Percentiles rank a stretch among this genome's conserved stretches.
phyloP scores from a whole-genome alignment of 2,113 vertebrate species.

The Monopterus albus region DNA sequence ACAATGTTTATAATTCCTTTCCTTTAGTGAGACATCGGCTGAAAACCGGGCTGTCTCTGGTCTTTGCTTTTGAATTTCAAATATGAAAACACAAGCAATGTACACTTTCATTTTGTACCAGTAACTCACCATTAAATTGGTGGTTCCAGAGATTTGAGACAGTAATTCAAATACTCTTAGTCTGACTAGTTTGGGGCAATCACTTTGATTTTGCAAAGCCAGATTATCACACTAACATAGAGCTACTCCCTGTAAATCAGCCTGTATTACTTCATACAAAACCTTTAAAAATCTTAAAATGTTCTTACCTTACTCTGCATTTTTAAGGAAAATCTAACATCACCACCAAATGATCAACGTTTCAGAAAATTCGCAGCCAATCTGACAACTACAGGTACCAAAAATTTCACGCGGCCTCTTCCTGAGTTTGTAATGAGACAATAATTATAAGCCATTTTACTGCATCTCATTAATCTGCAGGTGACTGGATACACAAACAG shows the following conservation, averaged over 20 bases:
- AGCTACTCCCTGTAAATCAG: background rate
- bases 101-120: too few species aligned
- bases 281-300: too few species aligned
- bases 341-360: background rate
- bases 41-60: too few species aligned
- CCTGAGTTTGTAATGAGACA: conserved; percentile 48
- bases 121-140: too few species aligned
- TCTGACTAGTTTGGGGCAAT: too few species aligned
- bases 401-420: background rate
- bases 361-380: background rate
- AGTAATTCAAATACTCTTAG: background rate
- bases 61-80: too few species aligned
- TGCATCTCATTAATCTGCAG: conserved; percentile 55
- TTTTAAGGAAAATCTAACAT: background rate
- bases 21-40: too few species aligned
- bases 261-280: too few species aligned
- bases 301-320: too few species aligned
- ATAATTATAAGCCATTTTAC: conserved; percentile 45
- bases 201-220: background rate
- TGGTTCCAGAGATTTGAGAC: background rate
- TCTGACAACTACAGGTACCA: background rate
- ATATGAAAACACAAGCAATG: too few species aligned
- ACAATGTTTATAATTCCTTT: too few species aligned
- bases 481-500: conserved; percentile 52
- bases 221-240: background rate